Conservation (phyloP, 1,140 invertebrate genomes). For the Macrocentrus cingulum region DNA sequence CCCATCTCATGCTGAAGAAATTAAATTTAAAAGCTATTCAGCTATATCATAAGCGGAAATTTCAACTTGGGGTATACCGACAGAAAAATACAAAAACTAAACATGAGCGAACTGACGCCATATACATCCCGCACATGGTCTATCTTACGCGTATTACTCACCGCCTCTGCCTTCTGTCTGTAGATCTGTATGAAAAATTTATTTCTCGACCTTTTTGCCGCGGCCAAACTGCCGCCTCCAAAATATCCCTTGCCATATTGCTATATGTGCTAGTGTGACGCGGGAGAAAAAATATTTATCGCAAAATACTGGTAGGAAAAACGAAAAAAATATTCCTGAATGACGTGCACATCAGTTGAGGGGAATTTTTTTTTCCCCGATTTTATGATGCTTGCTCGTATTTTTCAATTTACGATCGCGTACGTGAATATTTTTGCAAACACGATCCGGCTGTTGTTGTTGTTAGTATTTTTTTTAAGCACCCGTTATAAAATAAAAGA, state of each 20-base stretch:
- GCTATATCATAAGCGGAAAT: too few relatives aligned
- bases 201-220: conserved; percentile 11
- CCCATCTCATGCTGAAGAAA: conserved; percentile 44
- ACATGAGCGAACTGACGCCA: conserved; percentile 23
- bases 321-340: conserved; percentile 5
- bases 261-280: conserved; percentile 3
- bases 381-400: background rate
- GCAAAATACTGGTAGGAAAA: background rate
- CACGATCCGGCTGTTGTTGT: background rate
- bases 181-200: conserved; percentile 13
- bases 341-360: conserved; percentile 3
- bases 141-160: conserved; percentile 3
- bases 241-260: background rate
- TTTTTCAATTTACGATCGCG: conserved; percentile 4
- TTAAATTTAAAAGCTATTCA: conserved; percentile 46
- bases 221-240: conserved; percentile 3
- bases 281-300: conserved; percentile 16
- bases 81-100: conserved; percentile 23
- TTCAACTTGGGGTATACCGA: background rate
- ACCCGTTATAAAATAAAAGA: conserved; percentile 4
- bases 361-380: background rate
- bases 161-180: background rate
- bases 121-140: conserved; percentile 1
- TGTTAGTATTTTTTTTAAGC: conserved; percentile 8
- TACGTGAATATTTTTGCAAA: conserved; percentile 2